Base-by-base conservation (phyloP, 2,888 invertebrate species). In the Thecophora atra region DNA sequence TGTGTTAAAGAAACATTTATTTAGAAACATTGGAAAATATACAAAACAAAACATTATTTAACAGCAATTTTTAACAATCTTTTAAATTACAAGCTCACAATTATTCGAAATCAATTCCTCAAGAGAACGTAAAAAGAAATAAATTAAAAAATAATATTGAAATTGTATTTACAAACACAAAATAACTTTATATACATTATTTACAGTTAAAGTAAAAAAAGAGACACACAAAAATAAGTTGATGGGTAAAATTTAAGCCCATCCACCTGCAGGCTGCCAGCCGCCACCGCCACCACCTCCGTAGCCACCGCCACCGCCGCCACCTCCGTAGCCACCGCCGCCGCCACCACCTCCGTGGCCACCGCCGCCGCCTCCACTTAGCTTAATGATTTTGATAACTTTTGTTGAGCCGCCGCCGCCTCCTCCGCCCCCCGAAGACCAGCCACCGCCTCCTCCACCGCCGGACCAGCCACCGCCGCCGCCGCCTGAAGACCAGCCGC, bases 231-330 rank as follows among this genome's bases (percentile, higher is more conserved):
- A 11, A 6, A n/a, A 42, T 19, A 42, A 17, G 17, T n/a, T 37
- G 37, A 30, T 26, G n/a, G 11, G 64, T 52, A 1, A 71, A 62
- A 42, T 71, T 74, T 28, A 76, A 66, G 37, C 78, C 68, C 79
- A 77, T 11, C 78, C 77, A 24, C 79, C 78, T 11, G 77, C 70
- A 15, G 73, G 54, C 54, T 76, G 67, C 66, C 76, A 73, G 6
- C 75, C 72, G 11, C 76, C 76, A 8, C 76, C 75, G 26, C 79
- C 77, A 11, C 80, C 80, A 1, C 80, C 77, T 0, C 79, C 77
- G 15, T 77, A 78, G n/a, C n/a, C n/a, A n/a, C 79, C 79, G 52
- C 79, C 78, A 66, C 79, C 79, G 26, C 78, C 76, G n/a, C 79
- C 75, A 71, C 79, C 79, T 1, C 79, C 75, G 66, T 75, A 75